A percentile compares a stretch with the other conserved stretches of the same genome.
Evolutionary conservation across 2,113 vertebrate species (phyloP).

Genomic region (Recurvirostra avosetta): DNA sequence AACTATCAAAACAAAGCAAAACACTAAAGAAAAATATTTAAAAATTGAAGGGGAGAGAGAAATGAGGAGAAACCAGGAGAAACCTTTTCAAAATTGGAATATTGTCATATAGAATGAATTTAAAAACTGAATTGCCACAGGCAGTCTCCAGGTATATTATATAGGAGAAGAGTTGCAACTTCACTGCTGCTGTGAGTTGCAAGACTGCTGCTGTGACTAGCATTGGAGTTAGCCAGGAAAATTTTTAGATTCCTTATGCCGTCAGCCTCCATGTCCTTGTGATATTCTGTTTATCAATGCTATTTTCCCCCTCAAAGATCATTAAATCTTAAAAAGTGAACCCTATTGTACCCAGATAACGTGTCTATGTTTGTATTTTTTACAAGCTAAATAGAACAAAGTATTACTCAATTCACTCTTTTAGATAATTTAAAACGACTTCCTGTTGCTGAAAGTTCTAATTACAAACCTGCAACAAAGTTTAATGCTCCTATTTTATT

Average conservation of each 20-base stretch:
- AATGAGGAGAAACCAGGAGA: too few relatives aligned
- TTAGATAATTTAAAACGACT: neutral
- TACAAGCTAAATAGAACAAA: neutral
- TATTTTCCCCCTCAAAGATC: neutral
- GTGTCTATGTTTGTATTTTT: neutral
- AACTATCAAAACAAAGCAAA: neutral
- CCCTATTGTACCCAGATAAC: neutral
- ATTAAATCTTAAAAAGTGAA: neutral
- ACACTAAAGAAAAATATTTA: neutral
- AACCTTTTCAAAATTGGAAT: neutral
- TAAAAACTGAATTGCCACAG: neutral
- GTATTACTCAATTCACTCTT: neutral
- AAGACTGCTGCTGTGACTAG: neutral
- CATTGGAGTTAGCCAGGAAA: neutral
- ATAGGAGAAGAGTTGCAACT: neutral
- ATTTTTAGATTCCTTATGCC: neutral
- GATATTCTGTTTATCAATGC: neutral
- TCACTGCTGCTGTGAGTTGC: neutral
- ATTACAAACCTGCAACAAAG: neutral
- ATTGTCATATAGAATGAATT: neutral
- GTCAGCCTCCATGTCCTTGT: neutral
- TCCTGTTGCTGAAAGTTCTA: neutral
- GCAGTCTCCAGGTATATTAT: neutral
- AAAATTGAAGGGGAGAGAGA: too few relatives aligned
- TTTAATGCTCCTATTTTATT: neutral